Evolutionary conservation across 2,113 vertebrate genomes (phyloP).

Genomic region (Gracilinanus agilis): DNA sequence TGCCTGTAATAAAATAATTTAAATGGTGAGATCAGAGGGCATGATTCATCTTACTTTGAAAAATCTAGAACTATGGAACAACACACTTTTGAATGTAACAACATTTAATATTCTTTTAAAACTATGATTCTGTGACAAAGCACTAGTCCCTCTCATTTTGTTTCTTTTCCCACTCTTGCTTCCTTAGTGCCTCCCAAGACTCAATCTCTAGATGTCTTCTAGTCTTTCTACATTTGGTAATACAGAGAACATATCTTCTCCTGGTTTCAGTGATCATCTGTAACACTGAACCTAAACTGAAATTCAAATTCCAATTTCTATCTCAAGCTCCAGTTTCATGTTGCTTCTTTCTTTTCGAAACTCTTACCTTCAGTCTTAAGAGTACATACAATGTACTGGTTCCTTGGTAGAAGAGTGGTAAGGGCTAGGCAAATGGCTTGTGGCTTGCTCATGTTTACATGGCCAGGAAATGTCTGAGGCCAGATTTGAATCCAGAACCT

Average conservation of each 20-base stretch:
- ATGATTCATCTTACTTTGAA: background rate
- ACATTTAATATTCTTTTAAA: background rate
- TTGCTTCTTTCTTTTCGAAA: background rate
- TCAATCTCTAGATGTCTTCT: background rate
- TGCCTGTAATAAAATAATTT: slow-evolving; percentile 61
- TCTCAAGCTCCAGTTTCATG: background rate
- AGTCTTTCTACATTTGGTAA: background rate
- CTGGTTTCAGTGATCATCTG: background rate
- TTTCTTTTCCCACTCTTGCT: background rate
- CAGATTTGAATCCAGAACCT: too few species aligned
- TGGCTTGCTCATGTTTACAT: too few species aligned
- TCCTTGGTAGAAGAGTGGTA: too few species aligned
- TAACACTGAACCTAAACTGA: too few species aligned
- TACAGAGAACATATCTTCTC: background rate
- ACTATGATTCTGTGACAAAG: background rate
- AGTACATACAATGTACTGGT: too few species aligned
- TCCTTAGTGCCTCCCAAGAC: background rate
- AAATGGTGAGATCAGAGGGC: slow-evolving; percentile 36
- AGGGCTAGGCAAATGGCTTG: too few species aligned
- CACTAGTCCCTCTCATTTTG: too few species aligned
- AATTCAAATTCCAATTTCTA: background rate
- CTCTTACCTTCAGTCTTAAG: too few species aligned
- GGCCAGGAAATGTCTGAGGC: too few species aligned
- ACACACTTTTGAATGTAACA: background rate
- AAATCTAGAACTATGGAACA: background rate